phyloP scores from a whole-genome alignment of 92 coral and sea anemone species.

The Umimayanthus kanabou region DNA sequence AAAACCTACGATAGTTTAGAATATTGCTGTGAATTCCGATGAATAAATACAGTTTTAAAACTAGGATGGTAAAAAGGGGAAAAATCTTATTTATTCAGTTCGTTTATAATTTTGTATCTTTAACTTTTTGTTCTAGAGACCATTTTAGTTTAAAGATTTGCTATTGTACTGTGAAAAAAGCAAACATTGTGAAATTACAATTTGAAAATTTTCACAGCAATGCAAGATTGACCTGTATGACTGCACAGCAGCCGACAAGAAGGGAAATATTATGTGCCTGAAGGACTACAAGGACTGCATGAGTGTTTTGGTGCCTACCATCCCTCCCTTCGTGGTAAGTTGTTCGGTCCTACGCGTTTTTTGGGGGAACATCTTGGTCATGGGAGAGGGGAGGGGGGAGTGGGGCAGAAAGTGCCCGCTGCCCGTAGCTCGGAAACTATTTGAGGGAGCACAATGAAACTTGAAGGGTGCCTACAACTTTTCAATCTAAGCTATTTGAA shows the following conservation, averaged over 20 bases:
- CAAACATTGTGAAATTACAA: too few species aligned
- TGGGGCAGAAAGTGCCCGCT: background rate
- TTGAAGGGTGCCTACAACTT: too few species aligned
- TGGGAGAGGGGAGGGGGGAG: background rate
- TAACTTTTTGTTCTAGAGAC: too few species aligned
- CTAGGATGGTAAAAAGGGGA: too few species aligned
- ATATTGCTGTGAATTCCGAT: too few species aligned
- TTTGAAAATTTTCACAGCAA: background rate
- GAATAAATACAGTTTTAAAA: too few species aligned
- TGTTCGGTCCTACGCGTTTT: background rate
- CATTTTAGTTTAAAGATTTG: background rate
- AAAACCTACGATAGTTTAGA: too few species aligned
- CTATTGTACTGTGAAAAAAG: background rate
- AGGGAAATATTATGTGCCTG: background rate
- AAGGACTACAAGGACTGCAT: background rate
- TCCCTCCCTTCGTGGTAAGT: constrained; percentile 1
- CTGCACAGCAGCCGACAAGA: background rate
- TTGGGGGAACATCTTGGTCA: too few species aligned
- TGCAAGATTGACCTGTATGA: background rate
- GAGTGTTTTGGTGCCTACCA: background rate
- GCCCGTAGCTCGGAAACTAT: too few species aligned
- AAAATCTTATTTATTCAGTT: too few species aligned
- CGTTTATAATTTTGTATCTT: background rate
- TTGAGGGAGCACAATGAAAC: too few species aligned
- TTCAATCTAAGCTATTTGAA: too few species aligned